phyloP scores from a whole-genome alignment of 2,888 invertebrate species.

The Tetanocera ferruginea region DNA sequence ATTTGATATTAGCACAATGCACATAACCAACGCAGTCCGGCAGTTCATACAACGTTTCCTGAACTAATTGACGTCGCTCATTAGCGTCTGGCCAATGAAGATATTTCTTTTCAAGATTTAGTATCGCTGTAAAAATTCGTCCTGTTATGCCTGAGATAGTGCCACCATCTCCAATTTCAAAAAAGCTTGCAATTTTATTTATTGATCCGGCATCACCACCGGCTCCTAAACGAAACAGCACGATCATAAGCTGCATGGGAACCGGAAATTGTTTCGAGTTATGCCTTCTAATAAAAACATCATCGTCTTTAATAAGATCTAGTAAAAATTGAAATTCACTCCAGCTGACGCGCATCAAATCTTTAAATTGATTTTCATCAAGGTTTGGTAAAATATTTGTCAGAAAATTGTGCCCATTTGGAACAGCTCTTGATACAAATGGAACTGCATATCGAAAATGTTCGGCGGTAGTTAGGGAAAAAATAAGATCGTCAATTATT shows the following conservation, averaged over 20 bases:
- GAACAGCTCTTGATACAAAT: background rate
- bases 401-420: background rate
- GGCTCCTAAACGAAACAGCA: background rate
- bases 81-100: background rate
- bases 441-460: background rate
- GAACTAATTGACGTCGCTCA: background rate
- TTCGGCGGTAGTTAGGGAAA: background rate
- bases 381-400: background rate
- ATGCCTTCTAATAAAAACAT: background rate
- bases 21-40: background rate
- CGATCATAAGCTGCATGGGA: background rate
- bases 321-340: background rate
- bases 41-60: background rate
- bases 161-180: background rate
- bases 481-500: background rate
- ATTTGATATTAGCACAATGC: background rate
- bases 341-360: background rate
- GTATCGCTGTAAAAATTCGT: background rate
- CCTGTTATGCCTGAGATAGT: background rate
- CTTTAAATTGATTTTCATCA: background rate
- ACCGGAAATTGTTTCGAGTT: background rate
- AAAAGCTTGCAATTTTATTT: background rate
- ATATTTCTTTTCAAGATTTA: background rate
- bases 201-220: background rate
- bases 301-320: background rate